Evolutionary conservation across 1,140 invertebrate species (phyloP), one percentile per base, ranked within the genome.

Genomic region (Brachionus rubens): DNA sequence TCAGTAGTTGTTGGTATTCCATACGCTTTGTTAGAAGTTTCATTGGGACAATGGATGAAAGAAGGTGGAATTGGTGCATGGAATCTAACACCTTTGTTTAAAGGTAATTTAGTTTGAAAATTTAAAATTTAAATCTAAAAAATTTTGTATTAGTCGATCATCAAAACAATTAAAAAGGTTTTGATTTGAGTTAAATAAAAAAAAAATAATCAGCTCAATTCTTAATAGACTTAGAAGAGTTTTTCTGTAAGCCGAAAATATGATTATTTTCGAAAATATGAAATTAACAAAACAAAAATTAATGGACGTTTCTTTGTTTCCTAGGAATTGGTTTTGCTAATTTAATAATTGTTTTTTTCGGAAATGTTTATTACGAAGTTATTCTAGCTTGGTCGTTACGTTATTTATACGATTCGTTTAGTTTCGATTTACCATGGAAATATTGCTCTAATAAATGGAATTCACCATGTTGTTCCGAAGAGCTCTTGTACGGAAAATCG

Each of bases 11-110:
- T 62, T 41, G 78, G 78, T 28, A 50, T 78, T 41, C 77, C 78
- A 19, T 36, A 78, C 24, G 36, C 65, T 26, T 52, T 77, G 5
- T 24, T 78, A 7, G 78, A 78, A 62, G 50, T 78, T 14, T 68
- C 56, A 6, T n/a, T 78, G 3, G 78, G 77, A 5, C 78, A 78
- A 70, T 78, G 79, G 78, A 16, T 77, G 82, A 81, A 94, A 5
- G 93, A 97, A 77, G 96, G 96, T 14, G 95, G 95, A 19, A 86
- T 99, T 4, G 93, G 94, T 0, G 93, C 98, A 2, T 98, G 98
- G 87, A 95, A 95, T 86, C 95, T 99, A 80, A 93, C 93, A 16
- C 96, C 96, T 0, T 91, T 98, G 76, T 99, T 98, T 82, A 90
- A 88, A 88, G 91, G 91, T 91, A 80, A 81, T 76, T 59, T 59